Base-by-base conservation (phyloP, 2,888 invertebrate species). In the Leptogaster cylindrica region DNA sequence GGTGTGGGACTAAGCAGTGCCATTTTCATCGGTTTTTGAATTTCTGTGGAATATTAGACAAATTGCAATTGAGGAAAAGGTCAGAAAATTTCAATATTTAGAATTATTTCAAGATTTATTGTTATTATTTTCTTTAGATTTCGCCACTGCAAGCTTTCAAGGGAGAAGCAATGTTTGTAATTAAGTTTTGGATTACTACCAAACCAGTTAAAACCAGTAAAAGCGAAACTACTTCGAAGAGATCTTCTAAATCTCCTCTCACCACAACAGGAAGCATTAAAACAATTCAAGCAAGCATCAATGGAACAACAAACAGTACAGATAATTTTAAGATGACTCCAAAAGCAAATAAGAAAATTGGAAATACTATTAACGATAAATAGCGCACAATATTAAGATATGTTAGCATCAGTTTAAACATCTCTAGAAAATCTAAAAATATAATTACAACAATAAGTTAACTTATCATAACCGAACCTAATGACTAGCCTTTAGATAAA, bases 41-140 rank as follows among this genome's bases (percentile, higher is more conserved):
- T 95, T 96, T 76, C 81, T 93, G 16, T 88, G 93, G 87, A 92
- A 94, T 77, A 88, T 93, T 1, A 86, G 89, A 72, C 85, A 90
- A 75, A 87, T 92, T 51, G 87, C 91, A 20, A 88, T 89, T 1
- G 87, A 88, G 68, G 90, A 92, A 78, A 89, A 89, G 84, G 93
- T 92, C 76, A n/a, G n/a, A n/a, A n/a, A n/a, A n/a, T n/a, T n/a
- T n/a, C 2, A 14, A 16, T 12, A 14, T 28, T 16, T 20, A n/a
- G n/a, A 1, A 31, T n/a, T n/a, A n/a, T n/a, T n/a, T n/a, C n/a
- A n/a, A 16, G 33, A 31, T 20, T 2, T 28, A 2, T 28, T 20
- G 20, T 50, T 50, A 50, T 69, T 16, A 4, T 48, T 18, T 27
- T 27, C n/a, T 28, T 1, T 78, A 91, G 91, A 85, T 90, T 75